These are phyloP conservation scores for Campylomormyrus numenius DNA, from an alignment of 2,113 vertebrate genomes.

Conservation along the genomic window DNA sequence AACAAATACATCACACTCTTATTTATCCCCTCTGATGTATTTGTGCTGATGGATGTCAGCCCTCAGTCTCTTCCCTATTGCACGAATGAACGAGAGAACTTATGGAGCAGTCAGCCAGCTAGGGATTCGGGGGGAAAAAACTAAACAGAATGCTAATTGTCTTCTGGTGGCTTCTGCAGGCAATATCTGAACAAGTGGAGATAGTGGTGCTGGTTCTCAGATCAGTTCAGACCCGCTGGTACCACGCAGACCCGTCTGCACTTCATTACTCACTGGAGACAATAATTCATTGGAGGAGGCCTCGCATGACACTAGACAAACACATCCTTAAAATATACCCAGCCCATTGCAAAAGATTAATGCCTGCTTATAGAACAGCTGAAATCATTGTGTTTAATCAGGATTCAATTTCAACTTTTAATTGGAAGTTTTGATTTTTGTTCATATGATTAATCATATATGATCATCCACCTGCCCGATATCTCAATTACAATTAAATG, in stretches of 20 bases:
- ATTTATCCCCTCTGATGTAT: neutral
- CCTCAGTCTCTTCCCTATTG: neutral
- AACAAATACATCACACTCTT: neutral
- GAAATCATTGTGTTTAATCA: neutral
- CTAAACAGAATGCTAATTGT: constrained; percentile 39
- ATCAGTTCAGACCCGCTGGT: constrained; percentile 35
- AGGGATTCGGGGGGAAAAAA: neutral
- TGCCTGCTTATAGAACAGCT: neutral
- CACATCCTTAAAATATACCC: neutral
- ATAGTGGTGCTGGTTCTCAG: constrained; percentile 31
- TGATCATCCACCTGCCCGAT: neutral
- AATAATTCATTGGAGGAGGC: neutral
- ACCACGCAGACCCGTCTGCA: constrained; percentile 30
- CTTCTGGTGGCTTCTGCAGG: constrained; percentile 25
- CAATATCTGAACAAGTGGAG: constrained; percentile 31
- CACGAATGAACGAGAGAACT: neutral
- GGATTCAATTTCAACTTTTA: neutral
- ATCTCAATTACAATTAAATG: neutral
- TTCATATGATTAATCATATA: neutral
- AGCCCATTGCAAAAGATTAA: neutral
- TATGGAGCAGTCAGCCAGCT: neutral
- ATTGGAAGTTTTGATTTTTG: neutral
- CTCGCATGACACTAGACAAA: neutral
- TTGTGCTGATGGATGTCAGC: neutral
- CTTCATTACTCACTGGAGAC: neutral